Base-by-base conservation (phyloP, 2,888 invertebrate species). In the Athrips mouffetella region DNA sequence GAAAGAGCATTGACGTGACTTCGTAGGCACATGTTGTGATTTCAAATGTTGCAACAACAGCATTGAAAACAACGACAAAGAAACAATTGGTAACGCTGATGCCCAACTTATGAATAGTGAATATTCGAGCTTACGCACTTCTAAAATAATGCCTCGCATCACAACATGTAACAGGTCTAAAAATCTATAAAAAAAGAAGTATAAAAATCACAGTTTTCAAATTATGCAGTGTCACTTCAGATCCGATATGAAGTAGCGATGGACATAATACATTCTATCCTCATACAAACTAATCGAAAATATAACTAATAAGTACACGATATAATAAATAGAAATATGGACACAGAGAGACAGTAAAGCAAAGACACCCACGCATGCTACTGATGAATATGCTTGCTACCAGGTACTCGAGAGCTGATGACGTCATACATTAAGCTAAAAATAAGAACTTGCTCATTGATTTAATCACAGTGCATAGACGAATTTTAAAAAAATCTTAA, bases 191-290 rank as follows among this genome's bases (percentile, higher is more conserved):
- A 79, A 76, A 76, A 76, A 76, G 70, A 80, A 80, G 80, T 81
- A 84, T 81, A 88, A 87, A 86, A 86, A 88, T 88, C 88, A 88
- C 88, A 88, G 88, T 85, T 87, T 75, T 77, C 68, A 84, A 85
- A 87, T 87, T 87, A 88, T 87, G 88, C 88, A 80, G 84, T 78
- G 84, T 84, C 83, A 82, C 83, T 80, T 85, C 80, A 82, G 80
- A 82, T 80, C 75, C 75, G 76, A 78, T 77, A 72, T 75, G 80
- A 82, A 81, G 81, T 71, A 76, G 70, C 70, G 70, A 78, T 77
- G 75, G 73, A 76, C 70, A 69, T 65, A 67, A 67, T 63, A 74
- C 75, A 74, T 80, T 74, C 62, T 64, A 71, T 67, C 70, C 63
- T 76, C 76, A 73, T 73, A 75, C 75, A 60, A 65, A 66, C 70